phyloP scores from a whole-genome alignment of 2,113 vertebrate genomes.

The Haemorhous mexicanus region DNA sequence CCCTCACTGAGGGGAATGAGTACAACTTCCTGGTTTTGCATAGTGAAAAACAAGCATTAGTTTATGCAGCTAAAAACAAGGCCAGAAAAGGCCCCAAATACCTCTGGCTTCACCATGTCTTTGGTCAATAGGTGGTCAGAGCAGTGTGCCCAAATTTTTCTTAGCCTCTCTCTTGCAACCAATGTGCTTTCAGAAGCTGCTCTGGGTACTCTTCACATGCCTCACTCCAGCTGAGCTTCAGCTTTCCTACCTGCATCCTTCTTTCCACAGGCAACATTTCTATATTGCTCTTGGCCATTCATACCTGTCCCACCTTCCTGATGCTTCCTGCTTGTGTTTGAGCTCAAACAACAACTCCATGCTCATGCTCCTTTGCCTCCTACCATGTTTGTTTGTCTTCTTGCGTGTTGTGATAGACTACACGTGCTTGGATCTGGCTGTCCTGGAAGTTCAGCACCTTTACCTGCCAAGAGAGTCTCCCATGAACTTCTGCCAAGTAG shows the following conservation, averaged over 20 bases:
- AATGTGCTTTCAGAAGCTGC: background rate
- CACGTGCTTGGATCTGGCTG: background rate
- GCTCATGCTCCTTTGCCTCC: background rate
- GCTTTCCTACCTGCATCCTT: background rate
- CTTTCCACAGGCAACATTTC: background rate
- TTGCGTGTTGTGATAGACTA: fast-evolving
- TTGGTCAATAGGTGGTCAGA: background rate
- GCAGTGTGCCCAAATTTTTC: background rate
- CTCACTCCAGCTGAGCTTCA: background rate
- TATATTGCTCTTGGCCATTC: background rate
- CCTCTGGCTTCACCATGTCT: background rate
- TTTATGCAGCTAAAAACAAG: background rate
- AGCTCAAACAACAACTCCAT: background rate
- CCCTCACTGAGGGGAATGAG: background rate
- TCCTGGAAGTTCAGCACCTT: background rate
- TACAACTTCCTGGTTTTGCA: background rate
- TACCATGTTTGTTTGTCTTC: background rate
- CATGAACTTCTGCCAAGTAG: background rate
- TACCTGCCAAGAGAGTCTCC: background rate
- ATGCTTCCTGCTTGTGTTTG: background rate
- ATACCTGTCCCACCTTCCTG: background rate
- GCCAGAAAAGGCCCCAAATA: background rate
- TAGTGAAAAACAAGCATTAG: background rate
- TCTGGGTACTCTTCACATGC: background rate
- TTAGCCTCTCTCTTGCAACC: background rate